Evolutionary conservation across 2,888 invertebrate genomes (phyloP).

Genomic region (Macrosiphum euphorbiae): DNA sequence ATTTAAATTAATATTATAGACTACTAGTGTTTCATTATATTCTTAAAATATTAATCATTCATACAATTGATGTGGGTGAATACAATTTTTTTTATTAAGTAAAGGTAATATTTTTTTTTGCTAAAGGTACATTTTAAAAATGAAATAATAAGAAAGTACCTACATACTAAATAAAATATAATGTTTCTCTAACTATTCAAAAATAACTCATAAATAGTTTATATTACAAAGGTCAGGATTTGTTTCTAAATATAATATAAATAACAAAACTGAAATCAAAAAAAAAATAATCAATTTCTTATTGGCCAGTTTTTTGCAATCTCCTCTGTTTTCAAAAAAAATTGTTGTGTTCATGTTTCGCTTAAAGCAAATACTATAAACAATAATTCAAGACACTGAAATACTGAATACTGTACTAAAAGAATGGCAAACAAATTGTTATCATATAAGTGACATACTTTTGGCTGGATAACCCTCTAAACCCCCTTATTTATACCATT

Average conservation of each 20-base stretch:
- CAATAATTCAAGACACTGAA: no score
- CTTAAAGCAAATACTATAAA: no score
- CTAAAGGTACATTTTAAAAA: background rate
- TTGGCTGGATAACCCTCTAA: no score
- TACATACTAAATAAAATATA: background rate
- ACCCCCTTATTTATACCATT: no score
- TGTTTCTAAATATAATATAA: background rate
- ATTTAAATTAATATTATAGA: background rate
- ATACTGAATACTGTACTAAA: no score
- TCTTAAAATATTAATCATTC: background rate
- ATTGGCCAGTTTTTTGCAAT: no score
- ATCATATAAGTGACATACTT: no score
- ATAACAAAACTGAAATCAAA: background rate
- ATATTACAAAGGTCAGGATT: background rate
- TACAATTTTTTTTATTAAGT: background rate
- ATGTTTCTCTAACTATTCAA: background rate
- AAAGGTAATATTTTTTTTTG: background rate
- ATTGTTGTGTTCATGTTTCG: no score
- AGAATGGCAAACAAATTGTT: no score
- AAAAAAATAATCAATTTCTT: background rate
- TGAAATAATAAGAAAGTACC: background rate
- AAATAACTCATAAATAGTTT: background rate
- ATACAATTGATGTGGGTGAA: no score
- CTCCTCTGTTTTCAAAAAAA: no score
- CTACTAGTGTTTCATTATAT: background rate